phyloP scores from a whole-genome alignment of 2,797 vertebrate species.

The Semotilus atromaculatus region DNA sequence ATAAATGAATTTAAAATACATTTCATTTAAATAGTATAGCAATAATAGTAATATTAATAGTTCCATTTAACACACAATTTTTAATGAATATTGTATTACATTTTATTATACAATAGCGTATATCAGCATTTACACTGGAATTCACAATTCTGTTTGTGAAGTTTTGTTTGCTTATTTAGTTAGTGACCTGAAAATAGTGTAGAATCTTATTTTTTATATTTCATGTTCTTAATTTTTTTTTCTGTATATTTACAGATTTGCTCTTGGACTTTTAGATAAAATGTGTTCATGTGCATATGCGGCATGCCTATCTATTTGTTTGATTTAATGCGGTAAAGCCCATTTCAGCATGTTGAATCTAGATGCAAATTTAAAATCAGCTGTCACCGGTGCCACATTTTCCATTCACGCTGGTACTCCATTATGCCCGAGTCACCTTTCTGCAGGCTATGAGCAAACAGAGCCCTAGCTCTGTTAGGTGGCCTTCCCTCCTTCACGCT shows the following conservation, averaged over 20 bases:
- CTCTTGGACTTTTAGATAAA: background rate
- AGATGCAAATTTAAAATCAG: background rate
- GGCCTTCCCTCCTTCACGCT: conserved; percentile 8
- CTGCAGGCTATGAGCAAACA: conserved; percentile 20
- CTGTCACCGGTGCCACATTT: background rate
- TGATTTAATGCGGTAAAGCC: background rate
- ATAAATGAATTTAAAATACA: background rate
- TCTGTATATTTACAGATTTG: background rate
- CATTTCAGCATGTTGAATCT: background rate
- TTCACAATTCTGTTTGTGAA: background rate
- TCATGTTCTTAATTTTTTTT: too few species aligned
- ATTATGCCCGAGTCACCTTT: conserved; percentile 17
- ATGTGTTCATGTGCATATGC: background rate
- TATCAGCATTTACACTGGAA: background rate
- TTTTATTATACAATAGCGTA: background rate
- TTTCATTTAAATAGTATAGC: background rate
- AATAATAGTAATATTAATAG: background rate
- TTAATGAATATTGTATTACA: background rate
- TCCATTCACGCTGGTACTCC: background rate
- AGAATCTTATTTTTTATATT: background rate
- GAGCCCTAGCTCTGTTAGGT: conserved; percentile 5
- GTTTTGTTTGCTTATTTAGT: background rate
- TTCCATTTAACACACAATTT: background rate
- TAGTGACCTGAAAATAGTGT: background rate
- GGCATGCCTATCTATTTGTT: background rate